Evolutionary conservation across 1,140 invertebrate genomes (phyloP).

Genomic region (Sweltsa coloradensis): DNA sequence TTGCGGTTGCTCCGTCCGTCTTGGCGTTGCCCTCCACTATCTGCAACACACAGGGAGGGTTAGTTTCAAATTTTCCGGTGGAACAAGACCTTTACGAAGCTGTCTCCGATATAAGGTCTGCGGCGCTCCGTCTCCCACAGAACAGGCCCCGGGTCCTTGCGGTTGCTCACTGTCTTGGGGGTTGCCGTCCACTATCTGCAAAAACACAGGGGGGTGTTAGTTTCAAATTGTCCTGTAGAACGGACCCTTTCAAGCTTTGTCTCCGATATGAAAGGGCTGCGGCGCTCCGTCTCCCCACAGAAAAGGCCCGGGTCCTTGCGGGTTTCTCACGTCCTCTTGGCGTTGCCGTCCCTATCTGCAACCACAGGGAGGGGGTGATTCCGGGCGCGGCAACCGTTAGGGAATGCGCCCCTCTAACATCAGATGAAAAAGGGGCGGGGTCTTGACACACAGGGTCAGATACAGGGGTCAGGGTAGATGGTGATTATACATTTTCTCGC

Average conservation of each 20-base stretch:
- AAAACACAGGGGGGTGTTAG: no score
- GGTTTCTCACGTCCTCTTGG: slow-evolving; percentile 71
- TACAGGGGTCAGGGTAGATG: no score
- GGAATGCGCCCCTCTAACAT: no score
- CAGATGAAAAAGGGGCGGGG: no score
- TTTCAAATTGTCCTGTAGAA: slow-evolving; percentile 88
- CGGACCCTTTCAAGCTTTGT: slow-evolving; percentile 75
- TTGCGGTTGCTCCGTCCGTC: slow-evolving; percentile 75
- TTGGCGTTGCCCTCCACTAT: slow-evolving; percentile 77
- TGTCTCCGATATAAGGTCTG: slow-evolving; percentile 87
- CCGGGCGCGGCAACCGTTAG: no score
- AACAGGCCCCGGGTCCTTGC: slow-evolving; percentile 78
- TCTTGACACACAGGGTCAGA: no score
- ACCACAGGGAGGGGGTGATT: no score
- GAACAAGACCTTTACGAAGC: slow-evolving; percentile 78
- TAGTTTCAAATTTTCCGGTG: slow-evolving; percentile 87
- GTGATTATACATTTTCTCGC: no score
- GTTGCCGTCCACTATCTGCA: no score
- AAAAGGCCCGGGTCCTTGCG: slow-evolving; percentile 78
- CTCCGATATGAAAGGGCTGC: slow-evolving; percentile 86
- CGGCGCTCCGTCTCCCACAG: slow-evolving; percentile 84
- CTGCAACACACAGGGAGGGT: no score
- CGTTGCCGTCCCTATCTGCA: no score
- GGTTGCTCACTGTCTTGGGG: slow-evolving; percentile 72
- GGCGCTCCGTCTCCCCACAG: slow-evolving; percentile 76